Percentiles rank a stretch among this genome's conserved stretches.
phyloP scores from a whole-genome alignment of 2,113 vertebrate genomes.

The Isurus oxyrinchus region DNA sequence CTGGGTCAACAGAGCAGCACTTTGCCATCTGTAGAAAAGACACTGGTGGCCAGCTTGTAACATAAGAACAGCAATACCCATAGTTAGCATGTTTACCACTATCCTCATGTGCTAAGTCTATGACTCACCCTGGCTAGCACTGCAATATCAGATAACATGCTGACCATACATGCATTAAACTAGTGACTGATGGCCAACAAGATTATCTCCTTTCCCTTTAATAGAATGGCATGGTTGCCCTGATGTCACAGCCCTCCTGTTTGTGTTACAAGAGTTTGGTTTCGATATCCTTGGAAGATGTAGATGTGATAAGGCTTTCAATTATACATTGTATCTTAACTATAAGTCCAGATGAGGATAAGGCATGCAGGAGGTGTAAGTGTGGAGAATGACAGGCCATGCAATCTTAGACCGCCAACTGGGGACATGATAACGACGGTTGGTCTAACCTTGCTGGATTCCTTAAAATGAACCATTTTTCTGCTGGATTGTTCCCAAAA shows the following conservation, averaged over 20 bases:
- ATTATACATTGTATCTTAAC: background rate
- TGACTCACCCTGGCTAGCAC: background rate
- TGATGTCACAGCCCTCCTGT: background rate
- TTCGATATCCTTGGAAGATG: background rate
- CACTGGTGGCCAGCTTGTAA: background rate
- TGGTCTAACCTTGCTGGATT: background rate
- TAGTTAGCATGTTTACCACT: background rate
- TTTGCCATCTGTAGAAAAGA: background rate
- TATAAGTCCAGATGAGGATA: background rate
- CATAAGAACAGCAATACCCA: background rate
- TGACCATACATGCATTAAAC: background rate
- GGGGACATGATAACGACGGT: background rate
- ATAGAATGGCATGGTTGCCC: background rate
- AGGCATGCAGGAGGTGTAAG: background rate
- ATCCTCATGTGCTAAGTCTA: background rate
- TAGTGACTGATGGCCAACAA: background rate
- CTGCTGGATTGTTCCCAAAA: background rate
- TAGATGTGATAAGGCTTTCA: no score
- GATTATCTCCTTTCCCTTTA: background rate
- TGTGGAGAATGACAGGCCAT: background rate
- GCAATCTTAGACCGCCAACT: background rate
- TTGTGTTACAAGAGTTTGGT: background rate
- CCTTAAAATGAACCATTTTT: background rate
- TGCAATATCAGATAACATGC: background rate
- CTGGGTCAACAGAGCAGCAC: background rate